Conservation (phyloP, 1,140 invertebrate species). For the Agraylea sexmaculata region DNA sequence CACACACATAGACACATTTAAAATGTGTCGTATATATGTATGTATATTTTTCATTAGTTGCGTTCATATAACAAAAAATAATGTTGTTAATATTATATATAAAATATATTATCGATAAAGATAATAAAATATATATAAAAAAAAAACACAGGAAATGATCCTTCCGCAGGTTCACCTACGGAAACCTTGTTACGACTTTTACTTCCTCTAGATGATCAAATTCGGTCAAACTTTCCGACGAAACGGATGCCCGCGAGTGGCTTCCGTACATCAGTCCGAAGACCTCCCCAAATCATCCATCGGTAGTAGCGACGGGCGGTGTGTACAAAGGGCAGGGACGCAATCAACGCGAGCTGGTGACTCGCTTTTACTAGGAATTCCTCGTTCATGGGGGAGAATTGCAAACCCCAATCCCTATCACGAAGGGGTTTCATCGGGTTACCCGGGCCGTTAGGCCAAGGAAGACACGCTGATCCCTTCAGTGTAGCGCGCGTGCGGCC, state of each 20-base stretch:
- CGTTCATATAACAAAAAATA: too few relatives aligned
- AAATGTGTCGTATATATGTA: too few relatives aligned
- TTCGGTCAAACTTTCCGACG: conserved; percentile 53
- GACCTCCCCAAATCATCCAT: conserved; percentile 72
- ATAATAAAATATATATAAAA: too few relatives aligned
- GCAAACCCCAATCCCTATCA: conserved; percentile 73
- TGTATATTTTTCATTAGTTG: too few relatives aligned
- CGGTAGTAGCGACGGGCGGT: conserved; percentile 84
- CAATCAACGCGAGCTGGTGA: conserved; percentile 78
- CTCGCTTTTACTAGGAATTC: conserved; percentile 80
- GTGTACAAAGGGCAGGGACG: conserved; percentile 82
- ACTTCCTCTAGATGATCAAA: conserved; percentile 69
- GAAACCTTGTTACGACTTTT: conserved; percentile 84
- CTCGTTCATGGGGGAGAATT: conserved; percentile 76
- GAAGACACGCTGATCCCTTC: conserved; percentile 59
- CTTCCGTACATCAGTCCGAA: conserved; percentile 51
- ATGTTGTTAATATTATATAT: too few relatives aligned
- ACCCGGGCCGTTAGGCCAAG: conserved; percentile 58
- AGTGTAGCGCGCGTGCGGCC: conserved; percentile 76
- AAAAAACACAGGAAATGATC: too few relatives aligned
- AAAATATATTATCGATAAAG: too few relatives aligned
- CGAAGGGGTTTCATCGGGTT: conserved; percentile 66
- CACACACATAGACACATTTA: too few relatives aligned
- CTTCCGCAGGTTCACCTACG: conserved; percentile 80
- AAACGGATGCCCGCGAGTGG: conserved; percentile 38